These are phyloP conservation scores for Charina bottae DNA, from an alignment of 2,113 vertebrate genomes.

Conservation along the genomic window DNA sequence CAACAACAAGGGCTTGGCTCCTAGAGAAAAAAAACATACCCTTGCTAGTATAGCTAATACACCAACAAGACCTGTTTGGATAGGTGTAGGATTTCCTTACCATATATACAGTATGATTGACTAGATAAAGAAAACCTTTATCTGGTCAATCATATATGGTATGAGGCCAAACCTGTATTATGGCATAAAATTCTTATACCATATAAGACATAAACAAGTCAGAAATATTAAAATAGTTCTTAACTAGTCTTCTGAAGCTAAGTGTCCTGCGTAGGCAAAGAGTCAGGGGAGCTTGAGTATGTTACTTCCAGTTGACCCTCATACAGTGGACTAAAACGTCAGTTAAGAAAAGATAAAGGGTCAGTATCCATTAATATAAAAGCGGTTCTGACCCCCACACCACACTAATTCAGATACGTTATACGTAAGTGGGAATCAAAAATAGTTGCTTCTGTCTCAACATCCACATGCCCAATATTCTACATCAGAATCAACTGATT, in stretches of 20 bases:
- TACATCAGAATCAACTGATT: not conserved
- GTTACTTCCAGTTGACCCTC: not conserved
- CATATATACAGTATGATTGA: not conserved
- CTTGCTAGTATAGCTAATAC: not conserved
- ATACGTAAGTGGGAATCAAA: not conserved
- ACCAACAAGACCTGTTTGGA: not conserved
- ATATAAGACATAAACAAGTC: not conserved
- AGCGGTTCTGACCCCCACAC: not conserved
- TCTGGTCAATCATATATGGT: too few relatives aligned
- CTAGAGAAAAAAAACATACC: not conserved
- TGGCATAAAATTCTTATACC: not conserved
- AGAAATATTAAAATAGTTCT: not conserved
- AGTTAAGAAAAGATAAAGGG: not conserved
- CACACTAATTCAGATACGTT: not conserved
- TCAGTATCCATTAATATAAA: not conserved
- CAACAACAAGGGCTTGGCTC: not conserved
- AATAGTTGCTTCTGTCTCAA: not conserved
- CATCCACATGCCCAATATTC: not conserved
- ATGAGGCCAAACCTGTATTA: not conserved
- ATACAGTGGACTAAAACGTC: not conserved
- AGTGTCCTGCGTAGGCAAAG: not conserved
- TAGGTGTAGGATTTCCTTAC: not conserved
- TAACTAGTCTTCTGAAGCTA: not conserved
- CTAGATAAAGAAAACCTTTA: not conserved
- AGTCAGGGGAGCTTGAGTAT: not conserved